phyloP scores from a whole-genome alignment of 2,888 invertebrate species.

The Acleris emargana region DNA sequence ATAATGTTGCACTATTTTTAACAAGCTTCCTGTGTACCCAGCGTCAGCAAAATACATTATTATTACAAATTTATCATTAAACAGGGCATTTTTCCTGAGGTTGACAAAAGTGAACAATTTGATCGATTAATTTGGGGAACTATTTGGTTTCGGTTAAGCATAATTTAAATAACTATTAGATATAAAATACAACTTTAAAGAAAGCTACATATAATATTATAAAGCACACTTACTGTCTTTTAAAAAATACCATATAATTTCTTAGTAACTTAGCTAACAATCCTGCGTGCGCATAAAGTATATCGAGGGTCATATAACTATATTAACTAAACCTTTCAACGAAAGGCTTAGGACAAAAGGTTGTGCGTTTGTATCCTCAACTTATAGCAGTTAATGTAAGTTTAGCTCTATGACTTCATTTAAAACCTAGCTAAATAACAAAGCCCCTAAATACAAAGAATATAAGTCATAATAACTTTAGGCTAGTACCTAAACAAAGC shows the following conservation, averaged over 20 bases:
- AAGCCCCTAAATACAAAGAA: too few species aligned
- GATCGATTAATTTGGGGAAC: too few species aligned
- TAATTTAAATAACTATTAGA: not conserved
- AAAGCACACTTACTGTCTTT: constrained; percentile 25
- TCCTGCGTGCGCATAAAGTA: constrained; percentile 27
- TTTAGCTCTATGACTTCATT: not conserved
- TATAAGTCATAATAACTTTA: too few species aligned
- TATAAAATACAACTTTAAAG: not conserved
- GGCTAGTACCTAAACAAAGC: too few species aligned
- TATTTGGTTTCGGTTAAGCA: not conserved
- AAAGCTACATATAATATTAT: not conserved
- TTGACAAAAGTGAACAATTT: too few species aligned
- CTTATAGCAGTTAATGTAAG: not conserved
- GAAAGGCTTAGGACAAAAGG: constrained; percentile 32
- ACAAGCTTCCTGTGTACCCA: too few species aligned
- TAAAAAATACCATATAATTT: constrained; percentile 10
- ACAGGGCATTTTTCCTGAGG: too few species aligned
- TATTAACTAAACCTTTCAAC: constrained; percentile 6
- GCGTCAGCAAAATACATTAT: too few species aligned
- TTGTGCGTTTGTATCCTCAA: constrained; percentile 26
- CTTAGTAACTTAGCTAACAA: constrained; percentile 22
- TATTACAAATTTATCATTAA: too few species aligned
- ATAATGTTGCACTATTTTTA: not conserved
- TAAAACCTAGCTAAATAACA: too few species aligned
- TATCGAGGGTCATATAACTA: constrained; percentile 15